phyloP scores from a whole-genome alignment of 2,113 vertebrate species.

The Dascyllus trimaculatus region DNA sequence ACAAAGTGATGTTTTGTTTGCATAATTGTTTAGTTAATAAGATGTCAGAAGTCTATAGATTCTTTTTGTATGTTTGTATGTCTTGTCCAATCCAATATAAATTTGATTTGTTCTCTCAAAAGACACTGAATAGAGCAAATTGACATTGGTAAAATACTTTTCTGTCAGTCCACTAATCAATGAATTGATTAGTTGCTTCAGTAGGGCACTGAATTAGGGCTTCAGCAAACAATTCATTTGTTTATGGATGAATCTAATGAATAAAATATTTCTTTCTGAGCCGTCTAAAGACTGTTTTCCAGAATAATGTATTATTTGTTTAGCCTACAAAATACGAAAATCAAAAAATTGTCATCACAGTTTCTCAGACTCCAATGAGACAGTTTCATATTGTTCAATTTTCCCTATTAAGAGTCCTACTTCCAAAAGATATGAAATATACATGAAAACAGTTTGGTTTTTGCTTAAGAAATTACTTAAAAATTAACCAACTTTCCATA shows the following conservation, averaged over 20 bases:
- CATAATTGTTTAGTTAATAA: neutral
- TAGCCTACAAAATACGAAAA: no score
- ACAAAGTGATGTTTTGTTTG: neutral
- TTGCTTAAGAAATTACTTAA: no score
- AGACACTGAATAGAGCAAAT: neutral
- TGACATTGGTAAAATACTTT: no score
- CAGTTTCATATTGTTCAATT: no score
- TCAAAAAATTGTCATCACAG: no score
- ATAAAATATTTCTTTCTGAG: neutral
- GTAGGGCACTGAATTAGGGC: neutral
- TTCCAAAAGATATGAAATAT: no score
- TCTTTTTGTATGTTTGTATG: slow-evolving; percentile 3
- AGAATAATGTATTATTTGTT: no score
- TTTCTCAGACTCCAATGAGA: no score
- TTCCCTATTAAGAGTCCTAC: no score
- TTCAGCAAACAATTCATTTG: neutral
- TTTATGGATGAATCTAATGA: neutral
- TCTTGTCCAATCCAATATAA: neutral
- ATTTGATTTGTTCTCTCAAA: neutral
- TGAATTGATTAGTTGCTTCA: neutral
- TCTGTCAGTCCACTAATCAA: neutral
- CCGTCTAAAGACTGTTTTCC: no score
- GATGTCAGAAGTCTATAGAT: neutral
- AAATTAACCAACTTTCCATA: no score
- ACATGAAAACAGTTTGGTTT: no score